Conservation (phyloP, 2,113 vertebrate genomes). For the Tachysurus vachellii region DNA sequence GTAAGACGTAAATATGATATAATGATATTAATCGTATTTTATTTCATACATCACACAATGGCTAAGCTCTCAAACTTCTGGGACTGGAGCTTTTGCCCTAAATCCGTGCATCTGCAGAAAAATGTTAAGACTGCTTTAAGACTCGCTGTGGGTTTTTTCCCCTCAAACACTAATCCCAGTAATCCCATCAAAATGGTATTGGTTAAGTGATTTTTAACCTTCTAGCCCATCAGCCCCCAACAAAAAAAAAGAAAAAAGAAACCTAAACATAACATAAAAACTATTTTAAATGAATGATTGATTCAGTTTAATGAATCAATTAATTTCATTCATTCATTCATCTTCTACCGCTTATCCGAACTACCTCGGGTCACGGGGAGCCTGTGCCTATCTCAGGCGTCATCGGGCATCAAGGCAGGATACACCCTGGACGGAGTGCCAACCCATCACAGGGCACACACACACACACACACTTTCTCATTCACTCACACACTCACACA, state of each 20-base stretch:
- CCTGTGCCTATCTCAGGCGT: no score
- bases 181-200: not conserved
- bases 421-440: no score
- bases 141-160: not conserved
- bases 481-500: no score
- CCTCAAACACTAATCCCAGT: not conserved
- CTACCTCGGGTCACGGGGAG: no score
- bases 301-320: not conserved
- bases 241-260: not conserved
- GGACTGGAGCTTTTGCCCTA: not conserved
- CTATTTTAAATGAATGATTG: not conserved
- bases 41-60: not conserved
- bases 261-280: not conserved
- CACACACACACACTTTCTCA: no score
- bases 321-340: not conserved
- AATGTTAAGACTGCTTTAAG: not conserved
- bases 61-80: not conserved
- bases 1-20: not conserved
- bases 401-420: no score
- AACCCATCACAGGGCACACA: no score
- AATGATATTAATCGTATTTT: not conserved
- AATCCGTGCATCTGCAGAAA: not conserved
- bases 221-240: not conserved
- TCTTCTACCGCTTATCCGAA: no score
- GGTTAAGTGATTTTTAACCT: not conserved